phyloP scores from a whole-genome alignment of 1,140 invertebrate species.

The Nebria ingens region DNA sequence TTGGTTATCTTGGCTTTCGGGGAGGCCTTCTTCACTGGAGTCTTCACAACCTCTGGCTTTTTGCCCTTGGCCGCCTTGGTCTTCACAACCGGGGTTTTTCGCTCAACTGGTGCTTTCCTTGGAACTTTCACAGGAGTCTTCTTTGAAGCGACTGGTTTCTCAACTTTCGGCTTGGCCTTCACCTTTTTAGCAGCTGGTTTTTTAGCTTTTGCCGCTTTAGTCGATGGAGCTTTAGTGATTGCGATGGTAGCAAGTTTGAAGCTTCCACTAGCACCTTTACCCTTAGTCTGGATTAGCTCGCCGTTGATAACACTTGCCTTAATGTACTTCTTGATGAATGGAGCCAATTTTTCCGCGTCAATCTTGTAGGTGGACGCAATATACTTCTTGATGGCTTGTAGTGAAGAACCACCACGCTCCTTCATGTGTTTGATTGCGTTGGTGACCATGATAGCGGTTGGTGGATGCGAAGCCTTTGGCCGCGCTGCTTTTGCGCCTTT shows the following conservation, averaged over 20 bases:
- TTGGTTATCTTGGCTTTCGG: constrained; percentile 14
- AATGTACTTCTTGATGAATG: constrained; percentile 51
- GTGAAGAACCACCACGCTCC: constrained; percentile 47
- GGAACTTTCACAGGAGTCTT: neutral
- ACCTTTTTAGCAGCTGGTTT: neutral
- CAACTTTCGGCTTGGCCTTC: neutral
- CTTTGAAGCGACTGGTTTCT: neutral
- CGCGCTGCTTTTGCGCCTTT: neutral
- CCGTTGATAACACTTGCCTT: constrained; percentile 45
- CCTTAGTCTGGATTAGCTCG: constrained; percentile 34
- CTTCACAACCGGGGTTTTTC: constrained; percentile 11
- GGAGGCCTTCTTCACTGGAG: constrained; percentile 9
- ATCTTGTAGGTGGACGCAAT: constrained; percentile 45
- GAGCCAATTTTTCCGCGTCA: constrained; percentile 44
- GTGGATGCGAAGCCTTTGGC: neutral
- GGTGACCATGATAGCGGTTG: constrained; percentile 32
- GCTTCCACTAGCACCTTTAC: constrained; percentile 8
- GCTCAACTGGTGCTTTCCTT: neutral
- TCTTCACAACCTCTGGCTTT: constrained; percentile 3
- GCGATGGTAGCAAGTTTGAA: constrained; percentile 9
- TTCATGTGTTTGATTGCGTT: constrained; percentile 48
- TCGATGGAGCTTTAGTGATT: constrained; percentile 5
- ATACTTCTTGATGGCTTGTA: constrained; percentile 55
- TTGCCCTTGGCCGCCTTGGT: constrained; percentile 7
- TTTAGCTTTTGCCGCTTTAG: constrained; percentile 7